Conservation (phyloP, 1,140 invertebrate species). For the Oncopodura yosiiana region DNA sequence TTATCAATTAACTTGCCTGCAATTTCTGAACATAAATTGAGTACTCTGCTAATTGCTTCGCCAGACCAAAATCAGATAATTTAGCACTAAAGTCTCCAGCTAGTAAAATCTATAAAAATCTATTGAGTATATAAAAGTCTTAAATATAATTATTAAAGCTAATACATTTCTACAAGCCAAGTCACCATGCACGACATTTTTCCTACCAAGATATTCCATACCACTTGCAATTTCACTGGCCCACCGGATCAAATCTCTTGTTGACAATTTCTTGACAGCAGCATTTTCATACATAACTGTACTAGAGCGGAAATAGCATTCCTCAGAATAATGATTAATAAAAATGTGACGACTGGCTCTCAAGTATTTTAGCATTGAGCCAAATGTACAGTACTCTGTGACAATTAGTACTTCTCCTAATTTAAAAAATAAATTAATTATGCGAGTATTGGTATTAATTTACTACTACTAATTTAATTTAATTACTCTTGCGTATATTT, state of each 20-base stretch:
- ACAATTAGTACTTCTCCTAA: constrained; percentile 8
- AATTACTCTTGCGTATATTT: constrained; percentile 10
- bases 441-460: no score
- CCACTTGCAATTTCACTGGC: constrained; percentile 14
- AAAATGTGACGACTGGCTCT: background rate
- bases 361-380: constrained; percentile 7
- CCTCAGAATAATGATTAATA: background rate
- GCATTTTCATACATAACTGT: background rate
- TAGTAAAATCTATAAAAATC: no score
- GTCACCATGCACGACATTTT: constrained; percentile 24
- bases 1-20: background rate
- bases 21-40: constrained; percentile 16
- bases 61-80: constrained; percentile 22
- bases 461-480: no score
- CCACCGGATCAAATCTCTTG: constrained; percentile 6
- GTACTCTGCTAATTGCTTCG: constrained; percentile 14
- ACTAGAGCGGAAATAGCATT: background rate
- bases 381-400: constrained; percentile 14
- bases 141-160: no score
- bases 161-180: constrained; percentile 21
- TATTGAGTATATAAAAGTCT: no score
- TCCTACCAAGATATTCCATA: constrained; percentile 12
- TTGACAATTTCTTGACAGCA: constrained; percentile 1
- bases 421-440: no score
- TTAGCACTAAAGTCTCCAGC: constrained; percentile 10